Evolutionary conservation across 2,797 vertebrate genomes (phyloP).

Genomic region (Brachymystax lenok): DNA sequence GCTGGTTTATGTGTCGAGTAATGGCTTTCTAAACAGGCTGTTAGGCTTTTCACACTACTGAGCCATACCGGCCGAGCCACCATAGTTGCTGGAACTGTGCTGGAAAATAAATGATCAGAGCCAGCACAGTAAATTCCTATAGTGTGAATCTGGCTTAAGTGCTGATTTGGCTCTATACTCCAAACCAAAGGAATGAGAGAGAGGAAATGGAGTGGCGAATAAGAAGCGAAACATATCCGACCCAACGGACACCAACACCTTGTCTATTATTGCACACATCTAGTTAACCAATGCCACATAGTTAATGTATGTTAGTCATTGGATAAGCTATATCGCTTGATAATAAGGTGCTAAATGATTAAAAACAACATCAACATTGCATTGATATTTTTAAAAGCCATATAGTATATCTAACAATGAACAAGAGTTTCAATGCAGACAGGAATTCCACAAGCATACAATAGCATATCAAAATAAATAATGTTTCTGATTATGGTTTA

Average conservation of each 20-base stretch:
- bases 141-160: conserved; percentile 14
- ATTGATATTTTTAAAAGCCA: conserved; percentile 66
- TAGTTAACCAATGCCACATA: conserved; percentile 62
- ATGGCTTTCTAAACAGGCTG: conserved; percentile 63
- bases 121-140: background rate
- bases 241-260: conserved; percentile 49
- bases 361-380: conserved; percentile 58
- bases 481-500: conserved; percentile 45
- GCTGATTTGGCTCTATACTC: conserved; percentile 56
- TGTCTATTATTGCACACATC: conserved; percentile 75
- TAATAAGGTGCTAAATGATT: conserved; percentile 70
- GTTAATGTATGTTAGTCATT: conserved; percentile 55
- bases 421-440: conserved; percentile 44
- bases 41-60: too few species aligned
- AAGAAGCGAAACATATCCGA: conserved; percentile 38
- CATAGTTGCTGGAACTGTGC: background rate
- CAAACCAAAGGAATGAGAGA: conserved; percentile 45
- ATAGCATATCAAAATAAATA: conserved; percentile 48
- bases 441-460: conserved; percentile 51
- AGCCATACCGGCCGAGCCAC: background rate
- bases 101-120: too few species aligned
- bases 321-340: conserved; percentile 63
- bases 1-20: conserved; percentile 59
- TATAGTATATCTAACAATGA: conserved; percentile 50
- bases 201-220: conserved; percentile 53